Percentiles rank a stretch among this genome's conserved stretches.
Conservation (phyloP, 2,113 vertebrate species). For the Cichladusa arquata region DNA sequence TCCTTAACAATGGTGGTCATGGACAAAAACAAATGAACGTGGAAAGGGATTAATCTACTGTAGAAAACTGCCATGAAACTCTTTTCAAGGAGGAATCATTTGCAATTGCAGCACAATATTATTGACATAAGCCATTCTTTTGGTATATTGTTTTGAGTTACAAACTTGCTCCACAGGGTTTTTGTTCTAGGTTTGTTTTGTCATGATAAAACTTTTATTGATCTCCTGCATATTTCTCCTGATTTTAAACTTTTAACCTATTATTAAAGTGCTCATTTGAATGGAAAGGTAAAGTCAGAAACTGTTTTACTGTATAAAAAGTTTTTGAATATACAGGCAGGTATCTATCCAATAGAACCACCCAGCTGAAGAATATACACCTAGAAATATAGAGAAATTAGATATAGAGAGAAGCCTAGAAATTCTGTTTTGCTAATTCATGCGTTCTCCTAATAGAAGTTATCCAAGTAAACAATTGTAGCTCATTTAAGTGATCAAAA, state of each 20-base stretch:
- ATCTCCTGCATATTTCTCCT: neutral
- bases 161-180: neutral
- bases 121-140: neutral
- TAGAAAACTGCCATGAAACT: neutral
- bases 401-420: neutral
- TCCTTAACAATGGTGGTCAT: neutral
- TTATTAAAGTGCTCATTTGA: slow-evolving; percentile 38
- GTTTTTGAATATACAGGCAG: neutral
- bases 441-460: neutral
- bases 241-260: slow-evolving; percentile 7
- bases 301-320: neutral
- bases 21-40: neutral
- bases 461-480: neutral
- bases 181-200: slow-evolving; percentile 19
- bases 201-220: slow-evolving; percentile 13
- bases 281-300: neutral
- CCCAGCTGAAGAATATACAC: neutral
- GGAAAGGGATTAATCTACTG: neutral
- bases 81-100: neutral
- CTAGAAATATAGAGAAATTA: neutral
- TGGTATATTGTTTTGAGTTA: neutral
- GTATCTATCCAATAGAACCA: neutral
- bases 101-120: neutral
- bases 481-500: neutral
- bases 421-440: neutral